Evolutionary conservation across 2,797 vertebrate species (phyloP), one percentile per base, ranked within the genome.

Genomic region (Chelmon rostratus): DNA sequence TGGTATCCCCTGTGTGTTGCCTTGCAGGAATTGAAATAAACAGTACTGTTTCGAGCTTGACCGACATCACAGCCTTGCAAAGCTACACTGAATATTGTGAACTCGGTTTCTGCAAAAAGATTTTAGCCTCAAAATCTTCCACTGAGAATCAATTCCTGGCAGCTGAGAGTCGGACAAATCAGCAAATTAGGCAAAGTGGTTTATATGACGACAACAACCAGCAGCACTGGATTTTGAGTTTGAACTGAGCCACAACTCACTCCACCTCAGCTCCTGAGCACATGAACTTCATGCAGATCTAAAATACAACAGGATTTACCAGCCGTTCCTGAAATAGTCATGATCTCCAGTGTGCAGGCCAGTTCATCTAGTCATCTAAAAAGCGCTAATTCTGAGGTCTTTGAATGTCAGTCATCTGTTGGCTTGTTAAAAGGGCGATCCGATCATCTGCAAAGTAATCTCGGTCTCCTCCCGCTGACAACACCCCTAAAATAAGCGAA

Each of bases 41-140:
- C 1, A 1, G 21, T 37, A 56, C 61, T 50, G 62, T 84, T 79
- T 84, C 81, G 38, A 63, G 52, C 33, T 71, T 70, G 77, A 79
- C 78, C 73, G 59, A 62, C 73, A 75, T 56, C 44, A 28, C 25
- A 19, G 25, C 33, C 12, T 49, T n/a, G 11, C 47, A 71, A 56
- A 78, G 49, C 58, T 42, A 10, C 25, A 6, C 50, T 21, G 31
- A 65, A 68, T 40, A 67, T 68, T 12, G 38, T 35, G 52, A 62
- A 73, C 62, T 52, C 28, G 1, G 10, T 28, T 73, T 81, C 28
- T 8, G 4, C 12, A 2, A 33, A 16, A 54, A 37, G 33, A 65
- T 70, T 52, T 67, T 5, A n/a, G 33, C 19, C 40, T 2, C 0
- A 28, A 50, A 64, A 82, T 57, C 28, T 18, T 69, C 62, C 25